These are phyloP conservation scores for Hydrophis major DNA, from an alignment of 2,797 vertebrate genomes.

Conservation along the genomic window DNA sequence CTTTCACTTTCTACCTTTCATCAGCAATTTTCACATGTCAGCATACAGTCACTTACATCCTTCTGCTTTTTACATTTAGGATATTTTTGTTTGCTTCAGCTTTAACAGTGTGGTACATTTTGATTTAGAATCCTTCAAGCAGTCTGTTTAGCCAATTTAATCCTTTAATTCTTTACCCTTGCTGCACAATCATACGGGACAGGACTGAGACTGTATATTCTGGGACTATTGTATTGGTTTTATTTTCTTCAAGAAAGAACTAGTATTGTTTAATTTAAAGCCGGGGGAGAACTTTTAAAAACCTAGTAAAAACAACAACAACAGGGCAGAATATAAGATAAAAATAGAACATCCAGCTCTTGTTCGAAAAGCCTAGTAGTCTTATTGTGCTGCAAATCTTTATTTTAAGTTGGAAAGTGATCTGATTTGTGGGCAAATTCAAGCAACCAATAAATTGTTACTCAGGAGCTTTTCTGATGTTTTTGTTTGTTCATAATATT, in stretches of 20 bases:
- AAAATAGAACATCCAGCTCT: background rate
- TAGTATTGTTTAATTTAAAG: background rate
- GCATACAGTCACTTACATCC: background rate
- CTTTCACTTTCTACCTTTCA: background rate
- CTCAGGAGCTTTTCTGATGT: background rate
- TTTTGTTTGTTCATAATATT: background rate
- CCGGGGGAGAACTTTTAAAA: background rate
- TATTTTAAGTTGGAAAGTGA: background rate
- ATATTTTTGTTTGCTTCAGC: background rate
- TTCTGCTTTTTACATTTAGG: background rate
- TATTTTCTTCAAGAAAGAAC: background rate
- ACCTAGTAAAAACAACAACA: background rate
- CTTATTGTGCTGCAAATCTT: background rate
- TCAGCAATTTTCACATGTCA: background rate
- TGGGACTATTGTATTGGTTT: background rate
- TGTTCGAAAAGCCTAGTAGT: background rate
- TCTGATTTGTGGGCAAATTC: background rate
- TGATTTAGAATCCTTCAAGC: background rate
- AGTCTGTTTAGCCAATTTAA: background rate
- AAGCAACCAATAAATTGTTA: background rate
- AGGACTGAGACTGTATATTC: background rate
- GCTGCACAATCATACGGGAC: background rate
- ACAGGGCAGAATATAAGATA: background rate
- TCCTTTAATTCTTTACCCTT: background rate
- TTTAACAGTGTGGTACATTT: background rate